A percentile compares a stretch with the other conserved stretches of the same genome.
Evolutionary conservation across 1,140 invertebrate species (phyloP).

Genomic region (Drosophila ambigua): DNA sequence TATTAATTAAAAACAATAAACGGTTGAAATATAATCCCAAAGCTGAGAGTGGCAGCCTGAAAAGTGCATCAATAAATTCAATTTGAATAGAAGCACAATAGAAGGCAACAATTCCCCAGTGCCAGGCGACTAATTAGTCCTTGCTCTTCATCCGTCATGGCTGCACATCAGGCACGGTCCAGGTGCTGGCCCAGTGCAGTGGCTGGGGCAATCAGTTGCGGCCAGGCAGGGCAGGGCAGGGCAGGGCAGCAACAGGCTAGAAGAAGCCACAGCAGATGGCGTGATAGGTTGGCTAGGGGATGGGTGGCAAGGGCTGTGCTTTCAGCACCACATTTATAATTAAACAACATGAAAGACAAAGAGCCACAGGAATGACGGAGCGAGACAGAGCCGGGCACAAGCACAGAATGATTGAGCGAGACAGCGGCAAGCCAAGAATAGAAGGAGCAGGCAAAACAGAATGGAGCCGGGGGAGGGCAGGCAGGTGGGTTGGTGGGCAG

Average conservation of each 20-base stretch:
- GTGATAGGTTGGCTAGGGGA: conserved; percentile 15
- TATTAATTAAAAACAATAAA: no score
- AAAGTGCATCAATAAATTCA: conserved; percentile 77
- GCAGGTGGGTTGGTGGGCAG: no score
- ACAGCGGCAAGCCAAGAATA: not conserved
- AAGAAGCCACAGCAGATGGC: conserved; percentile 10
- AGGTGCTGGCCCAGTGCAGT: not conserved
- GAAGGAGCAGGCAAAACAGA: conserved; percentile 16
- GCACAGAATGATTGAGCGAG: conserved; percentile 7
- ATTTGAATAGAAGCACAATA: conserved; percentile 49
- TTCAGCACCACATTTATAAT: conserved; percentile 78
- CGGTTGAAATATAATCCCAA: no score
- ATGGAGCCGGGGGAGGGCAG: not conserved
- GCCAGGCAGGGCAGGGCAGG: not conserved
- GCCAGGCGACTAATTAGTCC: conserved; percentile 69
- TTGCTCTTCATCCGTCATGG: conserved; percentile 72
- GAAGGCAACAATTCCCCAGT: conserved; percentile 30
- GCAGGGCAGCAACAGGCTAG: conserved; percentile 7
- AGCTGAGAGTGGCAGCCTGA: conserved; percentile 48
- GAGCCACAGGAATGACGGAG: conserved; percentile 23
- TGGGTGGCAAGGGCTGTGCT: conserved; percentile 38
- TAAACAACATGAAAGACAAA: conserved; percentile 82
- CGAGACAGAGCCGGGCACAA: conserved; percentile 29
- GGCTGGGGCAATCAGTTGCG: not conserved
- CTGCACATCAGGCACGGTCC: conserved; percentile 21